phyloP scores from a whole-genome alignment of 2,797 vertebrate genomes.

The Bradypodion ventrale region DNA sequence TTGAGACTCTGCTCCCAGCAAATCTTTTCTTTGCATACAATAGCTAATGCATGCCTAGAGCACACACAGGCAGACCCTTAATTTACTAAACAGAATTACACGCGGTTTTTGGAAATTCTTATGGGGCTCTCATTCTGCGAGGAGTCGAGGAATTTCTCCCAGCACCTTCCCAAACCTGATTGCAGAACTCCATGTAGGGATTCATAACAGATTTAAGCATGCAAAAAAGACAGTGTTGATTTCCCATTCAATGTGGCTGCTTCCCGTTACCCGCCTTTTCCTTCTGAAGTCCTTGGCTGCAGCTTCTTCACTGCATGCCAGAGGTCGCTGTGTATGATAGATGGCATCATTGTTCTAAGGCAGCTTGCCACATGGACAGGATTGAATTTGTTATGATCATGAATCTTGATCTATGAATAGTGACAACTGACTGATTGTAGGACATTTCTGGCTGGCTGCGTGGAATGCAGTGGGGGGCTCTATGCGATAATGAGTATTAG shows the following conservation, averaged over 20 bases:
- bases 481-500: slow-evolving; percentile 24
- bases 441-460: slow-evolving; percentile 23
- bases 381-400: slow-evolving; percentile 18
- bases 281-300: slow-evolving; percentile 3
- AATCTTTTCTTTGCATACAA: background rate
- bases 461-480: slow-evolving; percentile 2
- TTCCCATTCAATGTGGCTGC: background rate
- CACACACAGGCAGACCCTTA: background rate
- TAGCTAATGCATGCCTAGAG: background rate
- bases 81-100: background rate
- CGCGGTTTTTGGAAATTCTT: background rate
- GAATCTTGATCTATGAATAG: slow-evolving; percentile 33
- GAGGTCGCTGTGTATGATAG: background rate
- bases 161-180: background rate
- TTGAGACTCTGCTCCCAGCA: background rate
- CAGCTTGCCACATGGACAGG: slow-evolving; percentile 4
- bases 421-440: slow-evolving; percentile 34
- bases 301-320: slow-evolving; percentile 2
- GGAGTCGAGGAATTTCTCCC: too few species aligned
- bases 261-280: background rate
- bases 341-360: background rate
- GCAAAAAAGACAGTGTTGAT: too few species aligned
- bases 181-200: background rate
- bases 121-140: background rate
- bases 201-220: background rate